Conservation (phyloP, 2,888 invertebrate species). For the Aromia moschata region DNA sequence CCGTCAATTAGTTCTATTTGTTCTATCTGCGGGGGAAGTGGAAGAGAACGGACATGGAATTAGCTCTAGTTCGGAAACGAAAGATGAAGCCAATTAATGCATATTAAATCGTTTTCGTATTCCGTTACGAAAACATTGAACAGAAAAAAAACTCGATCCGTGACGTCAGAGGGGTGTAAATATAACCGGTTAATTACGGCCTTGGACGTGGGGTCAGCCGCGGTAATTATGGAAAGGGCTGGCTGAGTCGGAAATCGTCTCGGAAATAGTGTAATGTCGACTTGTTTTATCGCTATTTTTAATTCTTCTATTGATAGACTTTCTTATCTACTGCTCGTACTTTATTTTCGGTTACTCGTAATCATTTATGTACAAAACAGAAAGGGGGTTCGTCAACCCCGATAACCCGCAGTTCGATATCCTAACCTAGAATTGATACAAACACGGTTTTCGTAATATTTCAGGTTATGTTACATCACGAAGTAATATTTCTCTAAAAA, state of each 20-base stretch:
- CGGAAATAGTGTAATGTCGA: background rate
- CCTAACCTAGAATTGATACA: no score
- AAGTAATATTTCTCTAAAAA: no score
- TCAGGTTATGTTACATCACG: no score
- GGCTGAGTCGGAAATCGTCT: background rate
- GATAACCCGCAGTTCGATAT: no score
- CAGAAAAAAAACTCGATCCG: background rate
- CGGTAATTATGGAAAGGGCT: background rate
- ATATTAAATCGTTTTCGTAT: slow-evolving; percentile 18
- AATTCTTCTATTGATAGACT: background rate
- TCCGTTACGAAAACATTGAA: background rate
- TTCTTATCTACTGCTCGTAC: no score
- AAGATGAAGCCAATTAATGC: slow-evolving; percentile 17
- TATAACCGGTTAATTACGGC: background rate
- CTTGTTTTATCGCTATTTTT: background rate
- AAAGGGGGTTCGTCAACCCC: no score
- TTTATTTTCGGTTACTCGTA: no score
- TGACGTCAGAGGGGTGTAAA: background rate
- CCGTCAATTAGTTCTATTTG: slow-evolving; percentile 18
- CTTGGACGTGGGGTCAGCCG: background rate
- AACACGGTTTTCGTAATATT: no score
- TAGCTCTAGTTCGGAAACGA: slow-evolving; percentile 5
- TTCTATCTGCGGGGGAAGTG: slow-evolving; percentile 13
- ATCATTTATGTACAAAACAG: no score
- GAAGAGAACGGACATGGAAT: background rate